Percentiles rank a stretch among this genome's conserved stretches.
Conservation (phyloP, 2,888 invertebrate genomes). For the Clistopyga incitator region DNA sequence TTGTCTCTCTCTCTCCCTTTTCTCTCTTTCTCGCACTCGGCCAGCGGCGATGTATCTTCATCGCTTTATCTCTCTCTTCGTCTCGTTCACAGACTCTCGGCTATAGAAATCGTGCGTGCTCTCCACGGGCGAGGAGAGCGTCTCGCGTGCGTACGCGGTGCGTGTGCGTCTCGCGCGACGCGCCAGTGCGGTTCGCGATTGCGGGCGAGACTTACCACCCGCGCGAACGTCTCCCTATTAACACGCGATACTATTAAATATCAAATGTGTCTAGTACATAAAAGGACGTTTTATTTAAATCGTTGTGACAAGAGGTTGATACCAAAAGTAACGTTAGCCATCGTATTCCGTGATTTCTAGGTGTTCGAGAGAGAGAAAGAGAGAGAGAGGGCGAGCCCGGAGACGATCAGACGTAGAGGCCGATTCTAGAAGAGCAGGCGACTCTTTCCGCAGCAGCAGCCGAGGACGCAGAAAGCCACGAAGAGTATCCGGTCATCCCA, state of each 20-base stretch:
- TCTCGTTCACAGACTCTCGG: conserved; percentile 33
- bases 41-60: conserved; percentile 40
- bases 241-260: conserved; percentile 1
- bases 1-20: conserved; percentile 61
- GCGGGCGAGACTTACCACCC: conserved; percentile 66
- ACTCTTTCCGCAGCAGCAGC: background rate
- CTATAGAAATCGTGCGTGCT: conserved; percentile 64
- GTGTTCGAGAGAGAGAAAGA: conserved; percentile 14
- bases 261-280: background rate
- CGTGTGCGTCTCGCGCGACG: conserved; percentile 66
- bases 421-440: conserved; percentile 2
- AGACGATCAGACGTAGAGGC: conserved; percentile 18
- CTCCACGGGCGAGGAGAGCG: conserved; percentile 56
- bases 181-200: conserved; percentile 68
- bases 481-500: background rate
- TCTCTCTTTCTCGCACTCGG: conserved; percentile 4
- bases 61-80: conserved; percentile 41
- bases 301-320: background rate
- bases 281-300: background rate
- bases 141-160: conserved; percentile 68
- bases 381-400: too few species aligned
- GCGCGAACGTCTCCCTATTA: conserved; percentile 43
- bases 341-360: conserved; percentile 35
- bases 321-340: background rate
- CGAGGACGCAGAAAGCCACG: background rate